A percentile compares a stretch with the other conserved stretches of the same genome.
Evolutionary conservation across 2,888 invertebrate genomes (phyloP).

Genomic region (Carterocephalus palaemon): DNA sequence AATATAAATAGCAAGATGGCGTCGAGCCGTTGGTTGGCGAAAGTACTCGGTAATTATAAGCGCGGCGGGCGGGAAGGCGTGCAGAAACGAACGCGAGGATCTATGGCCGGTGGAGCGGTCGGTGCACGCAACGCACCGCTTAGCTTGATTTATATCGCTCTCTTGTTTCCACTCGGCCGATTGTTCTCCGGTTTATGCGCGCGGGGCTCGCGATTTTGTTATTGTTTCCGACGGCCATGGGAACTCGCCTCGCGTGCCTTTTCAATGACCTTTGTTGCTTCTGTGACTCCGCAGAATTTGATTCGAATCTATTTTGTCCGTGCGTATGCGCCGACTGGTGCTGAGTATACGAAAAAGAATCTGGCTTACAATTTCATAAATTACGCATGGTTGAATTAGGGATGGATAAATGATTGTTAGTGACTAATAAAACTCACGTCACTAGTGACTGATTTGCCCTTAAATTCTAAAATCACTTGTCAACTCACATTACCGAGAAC

Average conservation of each 20-base stretch:
- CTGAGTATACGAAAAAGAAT: no score
- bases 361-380: no score
- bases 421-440: no score
- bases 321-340: constrained; percentile 3
- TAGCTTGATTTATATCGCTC: constrained; percentile 74
- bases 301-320: constrained; percentile 26
- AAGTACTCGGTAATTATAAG: constrained; percentile 76
- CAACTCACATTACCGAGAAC: no score
- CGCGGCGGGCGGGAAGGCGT: constrained; percentile 58
- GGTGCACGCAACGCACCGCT: constrained; percentile 74
- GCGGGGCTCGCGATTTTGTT: constrained; percentile 58
- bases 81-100: constrained; percentile 63
- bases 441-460: no score
- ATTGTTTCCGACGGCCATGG: constrained; percentile 69
- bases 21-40: constrained; percentile 68
- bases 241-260: constrained; percentile 54
- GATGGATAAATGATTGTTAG: no score
- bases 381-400: no score
- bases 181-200: constrained; percentile 71
- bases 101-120: constrained; percentile 65
- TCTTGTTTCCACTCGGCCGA: constrained; percentile 70
- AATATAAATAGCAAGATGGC: constrained; percentile 77
- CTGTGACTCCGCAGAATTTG: constrained; percentile 40
- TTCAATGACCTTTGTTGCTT: constrained; percentile 57
- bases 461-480: no score